Evolutionary conservation across 2,113 vertebrate species (phyloP).

Genomic region (Caracal caracal): DNA sequence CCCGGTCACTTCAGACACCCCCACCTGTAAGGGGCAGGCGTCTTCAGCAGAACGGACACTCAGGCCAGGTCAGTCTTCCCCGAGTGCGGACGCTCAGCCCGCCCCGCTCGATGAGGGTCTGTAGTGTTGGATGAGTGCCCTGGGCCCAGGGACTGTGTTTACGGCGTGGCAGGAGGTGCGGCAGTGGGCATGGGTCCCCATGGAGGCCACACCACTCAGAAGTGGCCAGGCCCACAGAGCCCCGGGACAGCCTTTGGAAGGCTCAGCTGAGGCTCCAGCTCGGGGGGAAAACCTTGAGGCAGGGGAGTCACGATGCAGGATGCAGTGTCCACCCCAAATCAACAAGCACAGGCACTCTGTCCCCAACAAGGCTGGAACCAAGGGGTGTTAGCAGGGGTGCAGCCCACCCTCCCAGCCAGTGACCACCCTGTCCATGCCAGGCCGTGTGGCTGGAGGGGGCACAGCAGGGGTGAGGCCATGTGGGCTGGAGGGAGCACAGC

Average conservation of each 20-base stretch:
- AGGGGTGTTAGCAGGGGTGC: background rate
- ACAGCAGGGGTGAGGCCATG: too few relatives aligned
- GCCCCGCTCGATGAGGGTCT: background rate
- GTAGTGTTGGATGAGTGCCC: background rate
- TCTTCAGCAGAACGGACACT: background rate
- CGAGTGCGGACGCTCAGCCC: background rate
- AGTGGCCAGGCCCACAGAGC: background rate
- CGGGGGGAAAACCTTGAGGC: background rate
- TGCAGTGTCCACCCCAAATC: background rate
- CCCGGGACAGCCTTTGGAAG: background rate
- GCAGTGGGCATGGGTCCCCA: background rate
- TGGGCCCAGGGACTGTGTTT: too few relatives aligned
- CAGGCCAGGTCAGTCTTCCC: background rate
- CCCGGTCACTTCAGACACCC: background rate
- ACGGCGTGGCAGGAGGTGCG: fast-evolving
- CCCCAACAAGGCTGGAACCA: background rate
- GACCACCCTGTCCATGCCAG: too few relatives aligned
- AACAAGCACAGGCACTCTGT: too few relatives aligned
- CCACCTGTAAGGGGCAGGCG: background rate
- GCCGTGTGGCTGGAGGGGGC: background rate
- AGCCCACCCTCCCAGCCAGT: background rate
- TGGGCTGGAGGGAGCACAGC: too few relatives aligned
- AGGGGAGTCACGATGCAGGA: background rate
- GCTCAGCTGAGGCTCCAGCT: too few relatives aligned
- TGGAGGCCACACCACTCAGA: background rate